These are phyloP conservation scores for Ferrisia virgata DNA, from an alignment of 2,888 invertebrate species.

Conservation along the genomic window DNA sequence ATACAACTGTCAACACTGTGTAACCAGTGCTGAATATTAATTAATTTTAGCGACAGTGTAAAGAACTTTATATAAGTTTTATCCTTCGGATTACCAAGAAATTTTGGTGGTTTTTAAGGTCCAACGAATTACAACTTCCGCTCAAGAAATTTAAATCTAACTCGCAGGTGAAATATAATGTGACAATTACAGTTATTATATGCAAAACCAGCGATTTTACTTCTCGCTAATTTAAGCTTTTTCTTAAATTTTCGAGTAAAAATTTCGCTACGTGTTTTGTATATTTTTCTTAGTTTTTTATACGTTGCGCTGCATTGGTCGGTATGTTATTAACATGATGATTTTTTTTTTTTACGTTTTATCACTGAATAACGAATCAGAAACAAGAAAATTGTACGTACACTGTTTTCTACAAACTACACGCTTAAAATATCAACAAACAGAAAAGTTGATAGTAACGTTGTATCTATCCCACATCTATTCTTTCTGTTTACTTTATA, in stretches of 20 bases:
- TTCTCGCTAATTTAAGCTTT: not conserved
- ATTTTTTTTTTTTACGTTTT: not conserved
- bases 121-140: slow-evolving; percentile 32
- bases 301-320: not conserved
- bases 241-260: not conserved
- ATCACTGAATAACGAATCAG: not conserved
- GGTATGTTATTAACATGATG: not conserved
- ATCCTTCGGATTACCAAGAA: slow-evolving; percentile 26
- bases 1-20: slow-evolving; percentile 45
- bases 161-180: slow-evolving; percentile 31
- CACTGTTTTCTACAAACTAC: not conserved
- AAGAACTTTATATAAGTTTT: slow-evolving; percentile 37
- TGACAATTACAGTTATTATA: slow-evolving; percentile 33
- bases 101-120: slow-evolving; percentile 28
- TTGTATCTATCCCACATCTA: too few species aligned
- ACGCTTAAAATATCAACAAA: not conserved
- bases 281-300: not conserved
- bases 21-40: slow-evolving; percentile 48
- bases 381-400: not conserved
- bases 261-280: slow-evolving; percentile 12
- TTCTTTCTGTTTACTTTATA: not conserved
- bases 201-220: slow-evolving; percentile 27
- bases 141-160: slow-evolving; percentile 32
- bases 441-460: too few species aligned
- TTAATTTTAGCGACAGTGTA: slow-evolving; percentile 43